Percentiles rank a stretch among this genome's conserved stretches.
These are phyloP conservation scores for Cisticola juncidis DNA, from an alignment of 2,113 vertebrate species.

Conservation along the genomic window DNA sequence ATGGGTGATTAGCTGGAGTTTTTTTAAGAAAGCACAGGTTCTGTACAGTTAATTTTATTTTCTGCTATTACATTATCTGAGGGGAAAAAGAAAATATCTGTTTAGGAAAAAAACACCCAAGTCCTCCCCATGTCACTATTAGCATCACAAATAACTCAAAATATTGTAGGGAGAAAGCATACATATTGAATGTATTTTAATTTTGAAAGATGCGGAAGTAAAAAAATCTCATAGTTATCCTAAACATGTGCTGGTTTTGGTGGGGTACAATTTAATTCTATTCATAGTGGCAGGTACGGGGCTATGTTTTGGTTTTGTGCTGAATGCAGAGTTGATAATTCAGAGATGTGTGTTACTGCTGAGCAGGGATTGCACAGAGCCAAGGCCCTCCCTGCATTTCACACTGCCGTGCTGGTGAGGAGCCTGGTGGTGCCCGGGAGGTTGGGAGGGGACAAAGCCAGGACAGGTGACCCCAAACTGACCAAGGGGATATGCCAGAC, in stretches of 20 bases:
- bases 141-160: neutral
- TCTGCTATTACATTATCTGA: neutral
- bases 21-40: neutral
- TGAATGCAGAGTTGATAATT: neutral
- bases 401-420: too few species aligned
- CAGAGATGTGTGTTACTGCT: neutral
- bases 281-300: neutral
- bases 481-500: neutral
- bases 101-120: neutral
- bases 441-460: neutral
- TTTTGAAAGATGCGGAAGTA: neutral
- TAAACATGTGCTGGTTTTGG: neutral
- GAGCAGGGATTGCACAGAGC: neutral
- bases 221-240: neutral
- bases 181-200: neutral
- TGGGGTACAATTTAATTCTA: neutral
- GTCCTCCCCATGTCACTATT: neutral
- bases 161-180: neutral
- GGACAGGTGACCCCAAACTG: neutral
- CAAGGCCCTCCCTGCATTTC: neutral
- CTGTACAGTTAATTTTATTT: neutral
- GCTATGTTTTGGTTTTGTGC: neutral
- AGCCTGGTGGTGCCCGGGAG: fast-evolving
- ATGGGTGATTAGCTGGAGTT: neutral
- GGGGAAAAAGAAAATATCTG: neutral